A percentile compares a stretch with the other conserved stretches of the same genome.
Evolutionary conservation across 2,113 vertebrate genomes (phyloP).

Genomic region (Porphyrio hochstetteri): DNA sequence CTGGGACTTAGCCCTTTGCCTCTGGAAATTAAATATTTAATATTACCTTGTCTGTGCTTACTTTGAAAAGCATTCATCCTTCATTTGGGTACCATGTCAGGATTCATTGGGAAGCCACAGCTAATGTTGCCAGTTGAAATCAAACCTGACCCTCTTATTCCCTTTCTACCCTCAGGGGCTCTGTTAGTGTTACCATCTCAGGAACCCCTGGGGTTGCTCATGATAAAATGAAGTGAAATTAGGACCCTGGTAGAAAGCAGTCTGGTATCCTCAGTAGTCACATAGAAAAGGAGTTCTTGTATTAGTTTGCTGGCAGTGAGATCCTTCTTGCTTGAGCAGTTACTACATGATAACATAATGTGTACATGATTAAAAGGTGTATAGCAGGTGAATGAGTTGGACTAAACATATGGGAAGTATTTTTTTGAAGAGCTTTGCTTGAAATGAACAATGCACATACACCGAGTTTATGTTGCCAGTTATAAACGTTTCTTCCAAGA

Average conservation of each 20-base stretch:
- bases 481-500: constrained; percentile 18
- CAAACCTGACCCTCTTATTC: constrained; percentile 17
- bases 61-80: constrained; percentile 61
- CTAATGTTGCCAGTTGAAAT: constrained; percentile 60
- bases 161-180: constrained; percentile 1
- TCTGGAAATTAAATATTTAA: constrained; percentile 76
- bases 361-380: not conserved
- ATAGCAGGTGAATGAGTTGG: not conserved
- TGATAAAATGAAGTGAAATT: constrained; percentile 80
- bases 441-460: not conserved
- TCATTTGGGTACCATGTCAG: constrained; percentile 59
- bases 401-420: not conserved
- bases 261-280: constrained; percentile 75
- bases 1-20: constrained; percentile 49
- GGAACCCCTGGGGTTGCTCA: constrained; percentile 68
- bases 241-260: constrained; percentile 71
- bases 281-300: constrained; percentile 53
- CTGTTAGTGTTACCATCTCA: constrained; percentile 73
- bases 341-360: not conserved
- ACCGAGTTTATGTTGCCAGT: not conserved
- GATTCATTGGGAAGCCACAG: constrained; percentile 53
- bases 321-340: not conserved
- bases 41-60: constrained; percentile 63
- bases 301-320: constrained; percentile 20
- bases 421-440: not conserved